Evolutionary conservation across 2,888 invertebrate genomes (phyloP).

Genomic region (Drosophila macrospina): DNA sequence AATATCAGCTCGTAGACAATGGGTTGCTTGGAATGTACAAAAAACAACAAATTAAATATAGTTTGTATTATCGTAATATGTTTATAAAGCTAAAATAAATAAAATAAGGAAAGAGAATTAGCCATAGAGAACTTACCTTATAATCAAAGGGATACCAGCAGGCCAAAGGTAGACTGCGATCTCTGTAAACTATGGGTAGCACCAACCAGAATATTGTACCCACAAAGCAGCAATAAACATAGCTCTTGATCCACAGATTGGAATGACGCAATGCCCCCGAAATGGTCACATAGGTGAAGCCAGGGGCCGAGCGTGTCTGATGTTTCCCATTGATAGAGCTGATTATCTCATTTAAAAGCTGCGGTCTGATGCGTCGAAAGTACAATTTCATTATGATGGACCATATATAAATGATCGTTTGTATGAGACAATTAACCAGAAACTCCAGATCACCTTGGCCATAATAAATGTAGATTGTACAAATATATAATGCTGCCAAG

Average conservation of each 20-base stretch:
- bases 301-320: conserved; percentile 67
- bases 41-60: no score
- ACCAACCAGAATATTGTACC: conserved; percentile 52
- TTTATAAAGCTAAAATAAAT: no score
- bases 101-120: no score
- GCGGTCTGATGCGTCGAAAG: conserved; percentile 67
- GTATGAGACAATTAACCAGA: conserved; percentile 72
- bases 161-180: conserved; percentile 75
- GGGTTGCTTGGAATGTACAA: conserved; percentile 66
- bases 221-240: conserved; percentile 60
- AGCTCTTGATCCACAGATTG: conserved; percentile 66
- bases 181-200: conserved; percentile 70
- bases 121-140: no score
- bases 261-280: conserved; percentile 53
- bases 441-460: conserved; percentile 67
- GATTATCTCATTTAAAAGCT: conserved; percentile 53
- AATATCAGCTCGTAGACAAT: conserved; percentile 72
- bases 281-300: conserved; percentile 79
- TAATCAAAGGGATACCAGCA: conserved; percentile 84
- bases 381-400: conserved; percentile 72
- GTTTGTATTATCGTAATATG: no score
- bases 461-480: conserved; percentile 68
- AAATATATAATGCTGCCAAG: conserved; percentile 69
- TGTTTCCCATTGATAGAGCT: conserved; percentile 64
- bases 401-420: conserved; percentile 77